Base-by-base conservation (phyloP, 2,797 vertebrate species). In the Poecilia picta region DNA sequence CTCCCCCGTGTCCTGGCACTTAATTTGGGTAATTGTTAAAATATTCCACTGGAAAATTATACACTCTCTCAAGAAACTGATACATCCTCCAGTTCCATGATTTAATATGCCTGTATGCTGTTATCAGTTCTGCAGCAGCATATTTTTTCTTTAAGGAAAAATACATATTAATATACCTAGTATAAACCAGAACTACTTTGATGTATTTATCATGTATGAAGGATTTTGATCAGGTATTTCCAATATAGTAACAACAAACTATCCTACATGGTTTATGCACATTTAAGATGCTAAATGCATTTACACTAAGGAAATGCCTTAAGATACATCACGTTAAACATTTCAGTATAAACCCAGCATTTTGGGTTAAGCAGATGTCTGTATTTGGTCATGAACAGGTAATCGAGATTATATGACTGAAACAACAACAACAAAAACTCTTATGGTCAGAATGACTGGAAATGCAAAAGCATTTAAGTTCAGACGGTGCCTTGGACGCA, bases 401-500 rank as follows among this genome's bases (percentile, higher is more conserved):
- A n/a, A 25, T 71, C 5, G 23, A 71, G 5, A 43, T n/a, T 43
- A 70, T 70, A 43, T 70, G 66, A 70, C 45, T 16, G 41, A n/a
- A 70, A 20, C 41, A 3, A 23, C 8, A 23, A 51, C 3, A 53
- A 25, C 23, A 43, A 7, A 70, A n/a, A n/a, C 39, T 15, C 25
- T n/a, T n/a, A 28, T 45, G 41, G 39, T 45, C 39, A 45, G 25
- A 6, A 7, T 71, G 36, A 74, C 47, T 72, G 41, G 46, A 46
- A 66, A 12, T 25, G 18, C 6, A 47, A 25, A 41, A 66, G 16
- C 41, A n/a, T 92, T 84, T 85, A 53, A 74, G 57, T 49, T 68
- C 71, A 83, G 87, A 85, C 79, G 28, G 79, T 76, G 18, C 64
- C 66, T 73, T 73, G 76, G 64, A 80, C 75, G 75, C 74, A 73